Conservation (phyloP, 2,113 vertebrate genomes). For the Rousettus leschenaultii region DNA sequence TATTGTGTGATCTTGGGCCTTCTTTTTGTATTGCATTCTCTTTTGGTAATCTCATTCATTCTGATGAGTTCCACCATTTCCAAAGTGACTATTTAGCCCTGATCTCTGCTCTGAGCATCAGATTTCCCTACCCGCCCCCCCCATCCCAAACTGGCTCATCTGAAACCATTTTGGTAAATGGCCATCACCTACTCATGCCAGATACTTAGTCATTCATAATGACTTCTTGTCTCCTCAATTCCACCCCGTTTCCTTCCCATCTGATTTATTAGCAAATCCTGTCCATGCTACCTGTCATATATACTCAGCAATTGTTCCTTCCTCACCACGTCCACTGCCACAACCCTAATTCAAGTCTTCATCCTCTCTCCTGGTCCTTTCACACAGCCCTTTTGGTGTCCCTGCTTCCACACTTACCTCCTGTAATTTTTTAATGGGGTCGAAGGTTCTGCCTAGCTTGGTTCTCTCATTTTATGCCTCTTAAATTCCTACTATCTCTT, state of each 20-base stretch:
- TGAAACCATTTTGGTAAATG: constrained; percentile 3
- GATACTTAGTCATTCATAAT: background rate
- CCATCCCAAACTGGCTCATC: background rate
- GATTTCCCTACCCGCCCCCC: background rate
- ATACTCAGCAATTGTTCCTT: background rate
- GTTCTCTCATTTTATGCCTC: background rate
- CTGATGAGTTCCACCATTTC: background rate
- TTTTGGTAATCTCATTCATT: background rate
- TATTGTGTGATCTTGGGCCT: background rate
- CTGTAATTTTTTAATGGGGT: background rate
- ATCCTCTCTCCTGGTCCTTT: background rate
- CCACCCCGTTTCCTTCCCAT: background rate
- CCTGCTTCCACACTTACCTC: background rate
- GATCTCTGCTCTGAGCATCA: background rate
- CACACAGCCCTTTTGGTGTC: too few relatives aligned
- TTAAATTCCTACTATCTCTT: background rate
- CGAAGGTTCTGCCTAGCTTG: background rate
- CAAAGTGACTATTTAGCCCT: background rate
- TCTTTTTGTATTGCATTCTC: background rate
- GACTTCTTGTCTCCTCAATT: background rate
- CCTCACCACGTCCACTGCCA: background rate
- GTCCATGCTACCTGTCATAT: background rate
- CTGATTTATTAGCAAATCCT: constrained; percentile 1
- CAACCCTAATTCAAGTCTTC: background rate
- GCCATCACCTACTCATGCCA: background rate